phyloP scores from a whole-genome alignment of 1,140 invertebrate species.

The Hylaeus anthracinus region DNA sequence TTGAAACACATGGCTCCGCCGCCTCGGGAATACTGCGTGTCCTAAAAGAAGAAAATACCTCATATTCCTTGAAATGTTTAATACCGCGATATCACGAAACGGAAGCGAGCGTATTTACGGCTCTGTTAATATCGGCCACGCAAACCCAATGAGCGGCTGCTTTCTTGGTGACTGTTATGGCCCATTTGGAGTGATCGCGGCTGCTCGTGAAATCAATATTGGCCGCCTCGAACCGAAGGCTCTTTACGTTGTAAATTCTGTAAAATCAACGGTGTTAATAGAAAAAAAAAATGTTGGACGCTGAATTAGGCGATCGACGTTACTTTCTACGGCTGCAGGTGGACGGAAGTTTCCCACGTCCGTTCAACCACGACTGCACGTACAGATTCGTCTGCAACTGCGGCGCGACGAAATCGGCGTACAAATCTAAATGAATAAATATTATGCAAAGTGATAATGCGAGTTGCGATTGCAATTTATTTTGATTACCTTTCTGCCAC shows the following conservation, averaged over 20 bases:
- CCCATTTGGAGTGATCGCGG: conserved; percentile 96
- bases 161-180: conserved; percentile 83
- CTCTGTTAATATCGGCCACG: conserved; percentile 96
- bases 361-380: conserved; percentile 95
- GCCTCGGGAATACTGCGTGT: conserved; percentile 87
- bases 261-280: conserved; percentile 63
- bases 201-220: conserved; percentile 86
- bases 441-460: neutral
- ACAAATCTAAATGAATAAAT: conserved; percentile 85
- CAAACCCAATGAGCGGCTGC: conserved; percentile 88
- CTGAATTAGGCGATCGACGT: conserved; percentile 44
- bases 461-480: neutral
- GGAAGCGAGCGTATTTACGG: conserved; percentile 81
- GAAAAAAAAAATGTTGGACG: neutral
- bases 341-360: conserved; percentile 86
- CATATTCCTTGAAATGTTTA: neutral
- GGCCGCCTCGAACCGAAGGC: conserved; percentile 72
- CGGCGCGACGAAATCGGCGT: conserved; percentile 90
- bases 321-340: conserved; percentile 82
- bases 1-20: conserved; percentile 91
- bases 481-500: conserved; percentile 84
- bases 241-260: conserved; percentile 86
- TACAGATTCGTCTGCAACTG: conserved; percentile 86
- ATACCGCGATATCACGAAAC: neutral
- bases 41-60: conserved; percentile 77